Evolutionary conservation across 1,140 invertebrate genomes (phyloP), one percentile per base, ranked within the genome.

Genomic region (Papilio xuthus): DNA sequence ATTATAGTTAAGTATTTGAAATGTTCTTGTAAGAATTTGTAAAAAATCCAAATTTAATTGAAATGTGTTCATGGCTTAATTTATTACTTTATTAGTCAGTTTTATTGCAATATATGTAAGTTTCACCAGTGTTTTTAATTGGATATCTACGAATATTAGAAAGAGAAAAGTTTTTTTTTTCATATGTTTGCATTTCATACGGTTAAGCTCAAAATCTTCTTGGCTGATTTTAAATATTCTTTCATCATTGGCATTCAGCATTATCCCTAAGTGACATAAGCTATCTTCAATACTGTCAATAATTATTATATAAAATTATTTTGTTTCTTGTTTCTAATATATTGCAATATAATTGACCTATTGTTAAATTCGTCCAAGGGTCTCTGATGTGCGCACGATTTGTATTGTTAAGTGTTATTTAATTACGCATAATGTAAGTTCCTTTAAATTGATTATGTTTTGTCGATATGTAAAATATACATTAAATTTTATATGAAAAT

Each of bases 371-470:
- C 47, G 72, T 75, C 13, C 18, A 56, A 28, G 47, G 72, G 60
- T 67, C 60, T 56, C 28, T 6, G 26, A 26, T 37, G 32, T 18
- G 47, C 47, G 50, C 72, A 75, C 72, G 26, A 53, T 56, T 75
- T 75, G 23, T 75, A 37, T 56, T 23, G 41, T 73, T 75, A 75
- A 75, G 72, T 75, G 72, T 75, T 75, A 75, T 53, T 53, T 75
- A 75, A 75, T 56, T 75, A 75, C 26, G 44, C 47, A 28, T 53
- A 75, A 53, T 75, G 10, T 75, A 75, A 75, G 72, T 75, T 75
- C 72, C 72, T 75, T 75, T 75, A 8, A 73, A 73, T 47, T 73
- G 20, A 47, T 50, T 73, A 50, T 47, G 71, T 73, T 44, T 73
- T 73, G 44, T 73, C 71, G 42, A 28, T 73, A 73, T 73, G 42